Percentiles rank a stretch among this genome's conserved stretches.
Evolutionary conservation across 2,113 vertebrate species (phyloP).

Genomic region (Alethe castanea): DNA sequence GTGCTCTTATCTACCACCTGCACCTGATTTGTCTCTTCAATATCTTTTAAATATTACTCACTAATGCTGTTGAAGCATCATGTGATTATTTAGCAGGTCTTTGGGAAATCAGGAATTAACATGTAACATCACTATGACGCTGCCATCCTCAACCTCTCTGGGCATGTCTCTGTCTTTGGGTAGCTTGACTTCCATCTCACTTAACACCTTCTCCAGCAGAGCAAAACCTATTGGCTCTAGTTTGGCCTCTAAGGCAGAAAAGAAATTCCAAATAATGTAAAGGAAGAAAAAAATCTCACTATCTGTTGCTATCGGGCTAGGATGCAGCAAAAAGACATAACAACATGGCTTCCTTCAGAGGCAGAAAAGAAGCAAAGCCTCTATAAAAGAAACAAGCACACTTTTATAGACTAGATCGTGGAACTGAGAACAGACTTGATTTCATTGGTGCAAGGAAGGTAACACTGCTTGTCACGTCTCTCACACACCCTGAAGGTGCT

Average conservation of each 20-base stretch:
- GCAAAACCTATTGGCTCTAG: background rate
- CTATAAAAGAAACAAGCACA: no score
- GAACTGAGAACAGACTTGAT: no score
- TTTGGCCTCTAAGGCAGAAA: background rate
- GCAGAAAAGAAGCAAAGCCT: no score
- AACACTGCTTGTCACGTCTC: no score
- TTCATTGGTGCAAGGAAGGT: no score
- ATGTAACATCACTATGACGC: background rate
- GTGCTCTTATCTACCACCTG: background rate
- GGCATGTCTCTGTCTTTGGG: background rate
- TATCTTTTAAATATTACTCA: background rate
- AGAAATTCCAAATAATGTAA: background rate
- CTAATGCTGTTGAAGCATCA: background rate
- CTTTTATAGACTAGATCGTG: no score
- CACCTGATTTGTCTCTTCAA: background rate
- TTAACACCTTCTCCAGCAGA: background rate
- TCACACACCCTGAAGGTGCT: no score
- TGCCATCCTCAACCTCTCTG: background rate
- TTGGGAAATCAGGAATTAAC: background rate
- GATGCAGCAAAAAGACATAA: no score
- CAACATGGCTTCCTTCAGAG: no score
- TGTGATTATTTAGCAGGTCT: background rate
- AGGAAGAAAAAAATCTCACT: background rate
- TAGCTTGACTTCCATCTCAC: background rate
- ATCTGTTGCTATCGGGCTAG: background rate